phyloP scores from a whole-genome alignment of 2,797 vertebrate species.

The Diglossa cyanea region DNA sequence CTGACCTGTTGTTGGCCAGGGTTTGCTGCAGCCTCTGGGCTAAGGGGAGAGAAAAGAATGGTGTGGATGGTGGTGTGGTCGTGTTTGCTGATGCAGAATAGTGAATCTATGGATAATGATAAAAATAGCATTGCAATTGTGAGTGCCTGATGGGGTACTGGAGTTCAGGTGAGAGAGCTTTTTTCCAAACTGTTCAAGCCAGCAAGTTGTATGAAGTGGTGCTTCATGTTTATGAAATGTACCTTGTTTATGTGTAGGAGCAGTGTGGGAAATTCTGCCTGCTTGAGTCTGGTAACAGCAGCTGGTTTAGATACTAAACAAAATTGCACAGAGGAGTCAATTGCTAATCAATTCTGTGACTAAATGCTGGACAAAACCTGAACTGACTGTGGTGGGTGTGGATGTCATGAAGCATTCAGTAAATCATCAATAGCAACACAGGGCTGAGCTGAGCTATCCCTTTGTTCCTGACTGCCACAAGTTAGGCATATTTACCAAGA shows the following conservation, averaged over 20 bases:
- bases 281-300: neutral
- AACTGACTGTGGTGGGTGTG: neutral
- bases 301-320: neutral
- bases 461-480: constrained; percentile 31
- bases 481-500: constrained; percentile 3
- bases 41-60: neutral
- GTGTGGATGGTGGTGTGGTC: neutral
- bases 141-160: neutral
- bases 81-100: neutral
- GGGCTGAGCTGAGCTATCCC: neutral
- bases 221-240: neutral
- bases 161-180: neutral
- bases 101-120: neutral
- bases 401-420: neutral
- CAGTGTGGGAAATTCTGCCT: neutral
- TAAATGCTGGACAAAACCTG: neutral
- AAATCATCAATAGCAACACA: neutral
- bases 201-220: neutral
- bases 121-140: neutral
- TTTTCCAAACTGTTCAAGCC: neutral
- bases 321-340: neutral
- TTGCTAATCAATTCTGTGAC: constrained; percentile 2
- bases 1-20: accelerated
- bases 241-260: neutral
- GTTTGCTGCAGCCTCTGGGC: neutral